These are phyloP conservation scores for Luperina nickerlii DNA, from an alignment of 2,888 invertebrate genomes.

Conservation along the genomic window DNA sequence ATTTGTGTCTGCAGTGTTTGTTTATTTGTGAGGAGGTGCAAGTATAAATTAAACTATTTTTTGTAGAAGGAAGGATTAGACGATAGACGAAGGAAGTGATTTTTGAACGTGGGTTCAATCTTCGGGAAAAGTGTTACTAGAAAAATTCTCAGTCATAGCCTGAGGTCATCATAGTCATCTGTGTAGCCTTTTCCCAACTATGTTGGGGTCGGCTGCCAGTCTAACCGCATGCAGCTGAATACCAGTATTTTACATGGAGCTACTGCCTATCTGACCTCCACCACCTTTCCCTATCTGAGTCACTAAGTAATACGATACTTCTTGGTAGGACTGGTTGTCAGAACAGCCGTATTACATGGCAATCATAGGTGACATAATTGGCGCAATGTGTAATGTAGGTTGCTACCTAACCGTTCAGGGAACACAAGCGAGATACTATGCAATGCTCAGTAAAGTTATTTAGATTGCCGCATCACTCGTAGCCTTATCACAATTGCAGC, in stretches of 20 bases:
- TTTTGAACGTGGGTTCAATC: background rate
- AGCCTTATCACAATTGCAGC: slow-evolving; percentile 4
- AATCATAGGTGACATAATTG: background rate
- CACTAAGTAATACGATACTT: background rate
- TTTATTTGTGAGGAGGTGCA: background rate
- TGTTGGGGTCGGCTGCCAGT: no score
- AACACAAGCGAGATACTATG: no score
- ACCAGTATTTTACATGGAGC: no score
- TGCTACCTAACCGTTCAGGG: no score
- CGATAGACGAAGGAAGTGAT: no score
- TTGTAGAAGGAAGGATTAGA: background rate
- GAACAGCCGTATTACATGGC: background rate
- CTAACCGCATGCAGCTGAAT: no score
- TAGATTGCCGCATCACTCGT: background rate
- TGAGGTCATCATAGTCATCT: background rate
- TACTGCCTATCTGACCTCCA: no score
- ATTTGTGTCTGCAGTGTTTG: background rate
- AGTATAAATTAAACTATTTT: background rate
- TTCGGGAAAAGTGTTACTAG: background rate
- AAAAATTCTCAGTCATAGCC: background rate
- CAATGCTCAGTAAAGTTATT: background rate
- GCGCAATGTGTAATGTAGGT: background rate
- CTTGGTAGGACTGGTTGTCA: background rate
- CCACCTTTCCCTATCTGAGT: background rate
- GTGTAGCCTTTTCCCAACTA: no score